These are phyloP conservation scores for Luperina testacea DNA, from an alignment of 2,888 invertebrate species.

Conservation along the genomic window DNA sequence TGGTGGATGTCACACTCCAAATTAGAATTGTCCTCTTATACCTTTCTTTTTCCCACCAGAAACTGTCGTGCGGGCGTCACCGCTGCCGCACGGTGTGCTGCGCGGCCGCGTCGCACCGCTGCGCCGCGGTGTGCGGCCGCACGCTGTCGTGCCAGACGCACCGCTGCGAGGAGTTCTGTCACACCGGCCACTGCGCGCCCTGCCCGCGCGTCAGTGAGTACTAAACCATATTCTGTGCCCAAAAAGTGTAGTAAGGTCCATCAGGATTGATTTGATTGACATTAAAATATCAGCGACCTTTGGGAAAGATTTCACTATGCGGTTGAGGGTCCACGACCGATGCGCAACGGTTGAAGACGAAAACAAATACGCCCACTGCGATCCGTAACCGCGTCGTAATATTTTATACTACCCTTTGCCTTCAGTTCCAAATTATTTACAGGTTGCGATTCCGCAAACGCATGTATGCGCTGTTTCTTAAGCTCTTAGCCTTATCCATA, in stretches of 20 bases:
- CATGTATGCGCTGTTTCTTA: not conserved
- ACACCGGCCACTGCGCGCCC: conserved; percentile 95
- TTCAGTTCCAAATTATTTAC: too few relatives aligned
- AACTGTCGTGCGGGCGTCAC: conserved; percentile 95
- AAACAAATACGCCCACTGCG: too few relatives aligned
- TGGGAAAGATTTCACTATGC: too few relatives aligned
- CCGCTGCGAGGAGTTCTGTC: conserved; percentile 96
- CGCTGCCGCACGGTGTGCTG: conserved; percentile 98
- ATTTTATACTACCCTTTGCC: not conserved
- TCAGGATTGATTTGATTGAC: too few relatives aligned
- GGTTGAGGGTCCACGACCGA: too few relatives aligned
- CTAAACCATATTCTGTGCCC: not conserved
- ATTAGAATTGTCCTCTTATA: too few relatives aligned
- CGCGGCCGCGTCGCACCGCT: conserved; percentile 95
- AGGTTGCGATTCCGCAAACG: too few relatives aligned
- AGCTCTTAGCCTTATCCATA: not conserved
- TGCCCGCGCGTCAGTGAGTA: conserved; percentile 94
- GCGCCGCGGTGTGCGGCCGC: conserved; percentile 95
- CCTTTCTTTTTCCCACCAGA: conserved; percentile 80
- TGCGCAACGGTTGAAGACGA: too few relatives aligned
- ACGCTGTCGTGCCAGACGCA: conserved; percentile 96
- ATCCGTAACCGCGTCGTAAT: too few relatives aligned
- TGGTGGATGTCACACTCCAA: too few relatives aligned
- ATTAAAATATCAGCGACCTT: too few relatives aligned
- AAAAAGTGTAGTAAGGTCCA: not conserved